These are phyloP conservation scores for Porites rus DNA, from an alignment of 92 coral and sea anemone species.

Conservation along the genomic window DNA sequence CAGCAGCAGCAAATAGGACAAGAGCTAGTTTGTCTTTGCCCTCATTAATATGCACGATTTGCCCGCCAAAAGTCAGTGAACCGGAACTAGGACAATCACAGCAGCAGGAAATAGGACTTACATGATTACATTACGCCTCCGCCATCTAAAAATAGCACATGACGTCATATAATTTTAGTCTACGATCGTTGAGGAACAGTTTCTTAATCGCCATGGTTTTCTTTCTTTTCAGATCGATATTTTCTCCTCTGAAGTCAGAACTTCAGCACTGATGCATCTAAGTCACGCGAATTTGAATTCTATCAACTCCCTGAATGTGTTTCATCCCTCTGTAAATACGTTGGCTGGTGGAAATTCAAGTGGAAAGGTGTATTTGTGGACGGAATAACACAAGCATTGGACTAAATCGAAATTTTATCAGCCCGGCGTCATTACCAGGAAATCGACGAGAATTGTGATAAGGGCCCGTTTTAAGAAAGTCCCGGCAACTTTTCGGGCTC, in stretches of 20 bases:
- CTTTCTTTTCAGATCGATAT: slow-evolving; percentile 77
- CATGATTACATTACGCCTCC: fast-evolving
- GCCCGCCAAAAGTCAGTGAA: too few species aligned
- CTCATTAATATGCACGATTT: too few species aligned
- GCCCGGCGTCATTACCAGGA: background rate
- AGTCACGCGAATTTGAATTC: slow-evolving; percentile 82
- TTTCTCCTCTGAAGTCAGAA: slow-evolving; percentile 75
- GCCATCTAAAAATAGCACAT: too few species aligned
- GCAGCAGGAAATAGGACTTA: fast-evolving
- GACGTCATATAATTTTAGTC: too few species aligned
- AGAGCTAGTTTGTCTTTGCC: too few species aligned
- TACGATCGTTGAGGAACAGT: background rate
- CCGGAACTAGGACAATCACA: too few species aligned
- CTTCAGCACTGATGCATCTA: slow-evolving; percentile 65
- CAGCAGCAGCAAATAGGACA: too few species aligned
- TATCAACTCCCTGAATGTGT: slow-evolving; percentile 85
- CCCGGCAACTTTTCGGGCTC: too few species aligned
- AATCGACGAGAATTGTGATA: too few species aligned
- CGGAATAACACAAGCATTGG: slow-evolving; percentile 33
- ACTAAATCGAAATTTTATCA: slow-evolving; percentile 59
- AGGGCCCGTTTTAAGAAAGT: too few species aligned
- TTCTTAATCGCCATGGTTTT: background rate
- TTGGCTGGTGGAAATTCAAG: slow-evolving; percentile 95
- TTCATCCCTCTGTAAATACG: slow-evolving; percentile 85
- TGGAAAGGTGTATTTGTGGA: slow-evolving; percentile 95